A percentile compares a stretch with the other conserved stretches of the same genome.
Evolutionary conservation across 2,797 vertebrate genomes (phyloP).

Genomic region (Balearica regulorum): DNA sequence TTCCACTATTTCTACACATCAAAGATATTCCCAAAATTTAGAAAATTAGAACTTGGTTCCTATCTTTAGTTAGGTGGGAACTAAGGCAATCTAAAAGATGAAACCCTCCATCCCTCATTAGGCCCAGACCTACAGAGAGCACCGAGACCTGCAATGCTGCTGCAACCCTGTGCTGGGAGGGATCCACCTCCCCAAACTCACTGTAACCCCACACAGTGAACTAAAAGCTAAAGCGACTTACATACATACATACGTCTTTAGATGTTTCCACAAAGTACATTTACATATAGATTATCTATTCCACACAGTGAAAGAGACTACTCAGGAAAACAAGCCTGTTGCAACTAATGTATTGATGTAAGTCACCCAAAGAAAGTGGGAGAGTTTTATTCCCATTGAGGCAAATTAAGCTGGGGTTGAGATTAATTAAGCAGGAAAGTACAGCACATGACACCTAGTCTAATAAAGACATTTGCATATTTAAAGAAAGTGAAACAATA

Average conservation of each 20-base stretch:
- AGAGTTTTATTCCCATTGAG: neutral
- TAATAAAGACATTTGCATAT: constrained; percentile 62
- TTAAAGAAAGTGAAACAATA: constrained; percentile 59
- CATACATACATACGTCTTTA: neutral
- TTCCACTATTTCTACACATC: neutral
- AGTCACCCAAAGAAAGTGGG: neutral
- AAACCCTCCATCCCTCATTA: neutral
- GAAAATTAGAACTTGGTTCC: neutral
- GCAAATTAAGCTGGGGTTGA: constrained; percentile 15
- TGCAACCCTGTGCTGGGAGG: neutral
- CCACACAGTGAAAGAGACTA: neutral
- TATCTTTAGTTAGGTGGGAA: neutral
- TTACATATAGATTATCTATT: neutral
- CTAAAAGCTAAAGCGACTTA: neutral
- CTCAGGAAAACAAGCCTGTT: neutral
- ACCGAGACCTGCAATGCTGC: neutral
- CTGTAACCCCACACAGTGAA: neutral
- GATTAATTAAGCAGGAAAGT: constrained; percentile 44
- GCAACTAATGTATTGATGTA: neutral
- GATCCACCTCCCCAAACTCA: neutral
- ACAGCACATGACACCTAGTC: constrained; percentile 17
- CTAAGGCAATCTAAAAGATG: neutral
- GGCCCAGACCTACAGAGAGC: neutral
- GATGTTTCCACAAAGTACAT: neutral
- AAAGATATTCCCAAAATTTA: neutral